Evolutionary conservation across 64 coral and sea anemone species (phyloP), one percentile per base, ranked within the genome.

Genomic region (Montipora sp.): DNA sequence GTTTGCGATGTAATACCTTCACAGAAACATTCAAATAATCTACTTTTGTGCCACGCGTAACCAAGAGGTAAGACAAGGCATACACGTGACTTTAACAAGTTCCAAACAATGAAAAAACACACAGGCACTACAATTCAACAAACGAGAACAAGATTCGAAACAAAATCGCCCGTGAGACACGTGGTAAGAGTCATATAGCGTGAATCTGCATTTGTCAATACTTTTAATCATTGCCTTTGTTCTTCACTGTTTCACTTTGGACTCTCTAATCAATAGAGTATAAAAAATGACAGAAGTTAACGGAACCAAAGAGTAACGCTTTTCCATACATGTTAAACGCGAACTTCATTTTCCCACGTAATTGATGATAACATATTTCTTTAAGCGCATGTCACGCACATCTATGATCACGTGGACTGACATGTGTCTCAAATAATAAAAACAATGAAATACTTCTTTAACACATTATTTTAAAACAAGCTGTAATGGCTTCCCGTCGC

Each of bases 61-160:
- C 71, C 46, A 48, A 85, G 66, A 72, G 3, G 44, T 48, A 51
- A 85, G 71, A 85, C 19, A 50, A 68, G 66, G 7, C 2, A 50
- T 16, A 48, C 82, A 85, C 82, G 82, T 85, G 82, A 85, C 82
- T 45, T 71, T 66, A 71, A 72, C 82, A 85, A 19, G 8, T 68
- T 71, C 16, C 23, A 50, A 65, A 85, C 82, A 85, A 85, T 85
- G 23, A 36, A 72, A 44, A 49, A 85, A 85, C 45, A 85, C 61
- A 85, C 45, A 50, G 18, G 46, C 82, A 8, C 70, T 46, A 85
- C 19, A 14, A 72, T 43, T 65, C 18, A 85, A 85, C 82, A 68
- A 85, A 49, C 82, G 16, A 69, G 82, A 72, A 85, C 82, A 85
- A 71, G 82, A 50, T 48, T 50, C 44, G 65, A 71, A 72, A 61